phyloP scores from a whole-genome alignment of 1,140 invertebrate genomes.

The Pygmarrhopalites habei region DNA sequence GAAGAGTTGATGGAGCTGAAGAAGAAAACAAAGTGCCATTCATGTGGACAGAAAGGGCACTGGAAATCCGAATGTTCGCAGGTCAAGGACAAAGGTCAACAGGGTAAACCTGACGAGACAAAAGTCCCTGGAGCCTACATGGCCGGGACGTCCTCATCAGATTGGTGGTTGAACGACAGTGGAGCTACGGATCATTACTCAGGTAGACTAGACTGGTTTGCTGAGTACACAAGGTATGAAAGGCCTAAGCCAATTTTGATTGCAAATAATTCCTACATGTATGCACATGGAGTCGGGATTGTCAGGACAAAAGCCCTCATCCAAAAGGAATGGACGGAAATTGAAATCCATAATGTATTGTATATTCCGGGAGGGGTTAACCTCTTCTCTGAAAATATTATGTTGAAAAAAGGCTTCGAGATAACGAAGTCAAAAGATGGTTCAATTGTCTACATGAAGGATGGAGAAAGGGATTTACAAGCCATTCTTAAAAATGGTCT shows the following conservation, averaged over 20 bases:
- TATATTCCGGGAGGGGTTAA: slow-evolving; percentile 23
- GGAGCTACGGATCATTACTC: neutral
- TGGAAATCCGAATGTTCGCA: neutral
- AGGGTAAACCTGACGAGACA: too few species aligned
- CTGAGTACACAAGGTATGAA: neutral
- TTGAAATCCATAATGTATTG: neutral
- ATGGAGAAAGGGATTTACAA: neutral
- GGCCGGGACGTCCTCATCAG: too few species aligned
- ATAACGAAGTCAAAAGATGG: neutral
- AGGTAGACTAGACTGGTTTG: neutral
- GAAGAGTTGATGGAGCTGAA: neutral
- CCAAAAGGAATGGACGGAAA: neutral
- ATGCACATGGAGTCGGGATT: neutral
- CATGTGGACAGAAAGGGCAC: neutral
- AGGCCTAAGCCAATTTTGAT: neutral
- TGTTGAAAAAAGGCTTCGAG: slow-evolving; percentile 20
- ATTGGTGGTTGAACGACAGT: too few species aligned
- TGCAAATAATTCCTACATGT: neutral
- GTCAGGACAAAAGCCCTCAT: neutral
- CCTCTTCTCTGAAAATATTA: slow-evolving; percentile 29
- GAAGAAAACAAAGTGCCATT: slow-evolving; percentile 3
- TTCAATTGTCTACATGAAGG: neutral
- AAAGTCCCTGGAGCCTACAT: too few species aligned
- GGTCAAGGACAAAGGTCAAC: neutral
- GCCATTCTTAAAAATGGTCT: neutral